A percentile compares a stretch with the other conserved stretches of the same genome.
Conservation (phyloP, 2,113 vertebrate species). For the Nanorana parkeri region DNA sequence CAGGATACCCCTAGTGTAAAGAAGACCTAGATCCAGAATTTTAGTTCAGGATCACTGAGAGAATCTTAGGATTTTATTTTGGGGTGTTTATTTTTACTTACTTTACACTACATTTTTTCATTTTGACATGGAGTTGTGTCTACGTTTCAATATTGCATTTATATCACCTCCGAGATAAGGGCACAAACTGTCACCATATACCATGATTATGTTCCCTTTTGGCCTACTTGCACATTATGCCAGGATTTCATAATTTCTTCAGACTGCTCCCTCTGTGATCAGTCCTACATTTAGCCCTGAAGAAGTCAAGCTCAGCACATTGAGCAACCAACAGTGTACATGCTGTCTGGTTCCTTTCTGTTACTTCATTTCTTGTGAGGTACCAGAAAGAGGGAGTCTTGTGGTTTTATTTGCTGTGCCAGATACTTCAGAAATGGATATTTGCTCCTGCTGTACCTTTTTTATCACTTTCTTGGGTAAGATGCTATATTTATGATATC, state of each 20-base stretch:
- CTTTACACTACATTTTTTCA: too few species aligned
- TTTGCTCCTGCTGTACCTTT: background rate
- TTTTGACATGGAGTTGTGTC: too few species aligned
- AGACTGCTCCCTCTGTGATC: background rate
- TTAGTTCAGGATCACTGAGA: too few species aligned
- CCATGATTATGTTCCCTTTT: too few species aligned
- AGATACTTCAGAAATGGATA: background rate
- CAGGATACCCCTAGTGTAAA: too few species aligned
- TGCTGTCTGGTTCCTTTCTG: background rate
- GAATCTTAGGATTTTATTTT: too few species aligned
- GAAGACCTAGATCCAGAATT: too few species aligned
- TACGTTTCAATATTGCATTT: too few species aligned
- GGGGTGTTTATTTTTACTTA: too few species aligned
- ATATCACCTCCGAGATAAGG: too few species aligned
- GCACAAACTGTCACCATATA: too few species aligned
- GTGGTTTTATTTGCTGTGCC: background rate
- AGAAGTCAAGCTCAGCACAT: background rate
- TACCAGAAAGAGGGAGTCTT: slow-evolving; percentile 1
- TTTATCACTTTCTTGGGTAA: slow-evolving; percentile 2
- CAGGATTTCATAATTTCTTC: background rate
- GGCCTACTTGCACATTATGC: background rate
- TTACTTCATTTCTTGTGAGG: background rate
- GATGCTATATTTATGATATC: background rate
- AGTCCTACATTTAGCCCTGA: background rate
- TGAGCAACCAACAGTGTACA: background rate